These are phyloP conservation scores for Thermophis baileyi DNA, from an alignment of 2,113 vertebrate genomes.

Conservation along the genomic window DNA sequence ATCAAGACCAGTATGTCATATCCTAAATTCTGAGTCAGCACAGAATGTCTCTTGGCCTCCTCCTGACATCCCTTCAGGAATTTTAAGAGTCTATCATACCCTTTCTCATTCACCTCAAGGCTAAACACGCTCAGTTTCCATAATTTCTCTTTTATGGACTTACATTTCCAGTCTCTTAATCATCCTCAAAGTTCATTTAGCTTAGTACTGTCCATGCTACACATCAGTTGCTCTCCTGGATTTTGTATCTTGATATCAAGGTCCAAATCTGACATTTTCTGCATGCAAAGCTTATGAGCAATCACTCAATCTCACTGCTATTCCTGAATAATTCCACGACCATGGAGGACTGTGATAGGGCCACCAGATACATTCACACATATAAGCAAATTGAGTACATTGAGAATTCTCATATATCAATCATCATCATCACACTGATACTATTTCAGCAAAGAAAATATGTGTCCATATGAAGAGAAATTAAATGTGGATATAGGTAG, in stretches of 20 bases:
- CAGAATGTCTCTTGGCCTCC: not conserved
- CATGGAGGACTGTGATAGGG: not conserved
- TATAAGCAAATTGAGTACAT: not conserved
- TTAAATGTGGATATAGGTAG: not conserved
- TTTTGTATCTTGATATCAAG: not conserved
- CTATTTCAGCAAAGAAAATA: not conserved
- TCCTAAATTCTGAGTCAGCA: not conserved
- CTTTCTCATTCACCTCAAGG: not conserved
- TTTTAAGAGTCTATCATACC: not conserved
- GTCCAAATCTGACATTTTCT: not conserved
- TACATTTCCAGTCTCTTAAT: not conserved
- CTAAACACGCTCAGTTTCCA: not conserved
- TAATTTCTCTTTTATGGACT: not conserved
- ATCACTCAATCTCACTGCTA: not conserved
- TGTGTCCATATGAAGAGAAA: not conserved
- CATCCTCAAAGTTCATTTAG: not conserved
- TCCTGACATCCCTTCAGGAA: not conserved
- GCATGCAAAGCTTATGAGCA: not conserved
- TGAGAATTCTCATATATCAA: not conserved
- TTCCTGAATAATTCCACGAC: not conserved
- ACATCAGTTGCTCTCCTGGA: not conserved
- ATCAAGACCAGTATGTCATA: not conserved
- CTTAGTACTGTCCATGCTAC: not conserved
- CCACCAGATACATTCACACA: not conserved
- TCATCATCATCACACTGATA: not conserved